These are phyloP conservation scores for Saccostrea echinata DNA, from an alignment of 1,140 invertebrate genomes.

Conservation along the genomic window DNA sequence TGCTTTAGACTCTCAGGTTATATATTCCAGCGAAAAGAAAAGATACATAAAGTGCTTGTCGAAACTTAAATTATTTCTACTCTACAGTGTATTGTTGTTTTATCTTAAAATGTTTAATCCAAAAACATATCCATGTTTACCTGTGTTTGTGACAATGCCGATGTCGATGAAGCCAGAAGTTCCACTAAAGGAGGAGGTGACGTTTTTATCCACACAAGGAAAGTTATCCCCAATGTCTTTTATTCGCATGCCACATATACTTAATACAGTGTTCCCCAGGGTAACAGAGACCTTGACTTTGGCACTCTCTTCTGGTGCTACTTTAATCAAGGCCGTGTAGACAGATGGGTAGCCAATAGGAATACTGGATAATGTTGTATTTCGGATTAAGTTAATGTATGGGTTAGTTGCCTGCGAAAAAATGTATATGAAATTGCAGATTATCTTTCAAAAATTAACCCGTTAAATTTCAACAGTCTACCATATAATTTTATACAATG, in stretches of 20 bases:
- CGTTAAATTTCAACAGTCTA: no score
- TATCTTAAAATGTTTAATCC: no score
- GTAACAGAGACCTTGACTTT: constrained; percentile 51
- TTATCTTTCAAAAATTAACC: no score
- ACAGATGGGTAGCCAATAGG: constrained; percentile 56
- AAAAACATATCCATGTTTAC: constrained; percentile 27
- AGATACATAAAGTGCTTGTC: not conserved
- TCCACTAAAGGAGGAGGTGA: constrained; percentile 22
- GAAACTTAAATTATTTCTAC: not conserved
- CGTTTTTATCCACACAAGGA: constrained; percentile 55
- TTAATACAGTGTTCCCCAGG: constrained; percentile 38
- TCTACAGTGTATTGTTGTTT: no score
- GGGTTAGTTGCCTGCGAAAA: constrained; percentile 46
- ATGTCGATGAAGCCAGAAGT: constrained; percentile 46
- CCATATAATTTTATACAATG: no score
- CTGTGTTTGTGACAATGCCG: constrained; percentile 58
- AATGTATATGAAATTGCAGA: not conserved
- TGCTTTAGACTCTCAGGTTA: not conserved
- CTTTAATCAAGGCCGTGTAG: constrained; percentile 57
- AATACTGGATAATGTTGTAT: constrained; percentile 48
- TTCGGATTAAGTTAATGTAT: constrained; percentile 46
- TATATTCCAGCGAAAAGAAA: not conserved
- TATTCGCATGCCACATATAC: constrained; percentile 57
- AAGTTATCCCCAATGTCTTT: constrained; percentile 59
- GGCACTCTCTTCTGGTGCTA: constrained; percentile 55